phyloP scores from a whole-genome alignment of 2,113 vertebrate genomes.

The Fukomys damarensis region DNA sequence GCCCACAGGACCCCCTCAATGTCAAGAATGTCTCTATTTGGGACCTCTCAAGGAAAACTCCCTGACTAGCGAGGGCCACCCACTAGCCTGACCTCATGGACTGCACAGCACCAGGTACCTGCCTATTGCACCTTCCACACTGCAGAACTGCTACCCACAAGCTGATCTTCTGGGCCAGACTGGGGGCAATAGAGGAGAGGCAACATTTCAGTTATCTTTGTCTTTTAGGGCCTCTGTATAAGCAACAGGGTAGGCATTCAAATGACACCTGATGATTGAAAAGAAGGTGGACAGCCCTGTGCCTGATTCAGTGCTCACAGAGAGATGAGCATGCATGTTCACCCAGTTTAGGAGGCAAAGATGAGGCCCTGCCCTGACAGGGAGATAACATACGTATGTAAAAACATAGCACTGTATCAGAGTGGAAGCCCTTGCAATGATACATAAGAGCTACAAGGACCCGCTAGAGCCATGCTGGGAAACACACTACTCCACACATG shows the following conservation, averaged over 20 bases:
- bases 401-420: background rate
- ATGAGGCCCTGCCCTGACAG: background rate
- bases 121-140: background rate
- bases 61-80: background rate
- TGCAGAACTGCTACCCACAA: background rate
- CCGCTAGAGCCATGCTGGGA: background rate
- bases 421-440: background rate
- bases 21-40: background rate
- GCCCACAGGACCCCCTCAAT: background rate
- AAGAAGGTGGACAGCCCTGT: background rate
- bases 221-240: background rate
- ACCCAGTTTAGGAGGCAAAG: background rate
- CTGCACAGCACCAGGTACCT: background rate
- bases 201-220: background rate
- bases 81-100: background rate
- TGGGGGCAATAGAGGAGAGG: background rate
- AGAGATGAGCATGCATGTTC: background rate
- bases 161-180: background rate
- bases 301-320: background rate
- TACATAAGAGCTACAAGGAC: background rate
- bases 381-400: background rate
- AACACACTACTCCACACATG: accelerated
- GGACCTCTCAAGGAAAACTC: background rate
- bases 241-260: background rate
- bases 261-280: background rate